Conservation (phyloP, 2,888 invertebrate genomes). For the Ariolimax columbianus region DNA sequence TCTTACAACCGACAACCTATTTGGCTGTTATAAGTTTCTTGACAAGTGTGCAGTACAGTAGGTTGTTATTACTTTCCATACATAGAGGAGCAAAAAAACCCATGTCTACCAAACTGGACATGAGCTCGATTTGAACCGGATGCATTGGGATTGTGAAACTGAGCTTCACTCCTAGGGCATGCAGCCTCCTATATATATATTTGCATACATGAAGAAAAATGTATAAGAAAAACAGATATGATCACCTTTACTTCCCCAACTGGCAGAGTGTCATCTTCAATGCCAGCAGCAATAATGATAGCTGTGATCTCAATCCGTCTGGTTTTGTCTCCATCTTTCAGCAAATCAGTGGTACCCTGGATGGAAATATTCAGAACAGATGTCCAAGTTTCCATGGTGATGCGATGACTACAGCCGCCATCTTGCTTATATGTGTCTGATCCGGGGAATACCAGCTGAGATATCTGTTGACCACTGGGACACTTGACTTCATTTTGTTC, state of each 20-base stretch:
- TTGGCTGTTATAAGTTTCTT: no score
- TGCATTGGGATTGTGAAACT: no score
- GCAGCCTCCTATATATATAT: neutral
- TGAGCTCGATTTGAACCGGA: no score
- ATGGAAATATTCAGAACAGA: conserved; percentile 57
- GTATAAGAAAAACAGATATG: neutral
- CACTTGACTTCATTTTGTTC: conserved; percentile 58
- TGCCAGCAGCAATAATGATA: conserved; percentile 37
- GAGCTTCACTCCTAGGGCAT: no score
- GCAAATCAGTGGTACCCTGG: conserved; percentile 60
- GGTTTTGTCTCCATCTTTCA: conserved; percentile 59
- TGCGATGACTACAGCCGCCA: conserved; percentile 56
- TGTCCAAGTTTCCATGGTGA: conserved; percentile 60
- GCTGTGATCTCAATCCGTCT: conserved; percentile 56
- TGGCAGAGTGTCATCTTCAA: conserved; percentile 30
- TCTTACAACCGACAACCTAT: no score
- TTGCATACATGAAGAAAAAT: neutral
- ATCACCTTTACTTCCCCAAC: conserved; percentile 54
- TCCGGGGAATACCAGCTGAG: conserved; percentile 60
- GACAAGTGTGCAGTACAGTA: no score
- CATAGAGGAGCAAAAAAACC: no score
- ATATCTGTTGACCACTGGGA: conserved; percentile 54
- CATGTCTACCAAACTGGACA: no score
- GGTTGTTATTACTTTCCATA: no score
- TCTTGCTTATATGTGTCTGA: conserved; percentile 38